phyloP scores from a whole-genome alignment of 2,797 vertebrate genomes.

The Artibeus lituratus region DNA sequence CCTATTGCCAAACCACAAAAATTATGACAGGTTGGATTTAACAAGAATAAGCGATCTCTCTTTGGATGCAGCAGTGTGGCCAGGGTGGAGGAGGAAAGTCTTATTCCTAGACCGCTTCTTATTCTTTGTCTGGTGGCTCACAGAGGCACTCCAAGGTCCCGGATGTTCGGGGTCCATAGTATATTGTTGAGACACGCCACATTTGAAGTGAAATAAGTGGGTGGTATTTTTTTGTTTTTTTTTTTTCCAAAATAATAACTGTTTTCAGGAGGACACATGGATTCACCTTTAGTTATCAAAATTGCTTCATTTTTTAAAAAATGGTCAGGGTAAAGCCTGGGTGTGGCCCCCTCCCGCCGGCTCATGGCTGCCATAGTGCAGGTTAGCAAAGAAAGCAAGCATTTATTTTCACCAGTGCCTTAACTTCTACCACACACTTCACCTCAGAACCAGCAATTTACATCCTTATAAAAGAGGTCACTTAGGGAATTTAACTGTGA shows the following conservation, averaged over 20 bases:
- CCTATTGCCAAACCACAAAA: background rate
- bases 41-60: background rate
- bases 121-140: background rate
- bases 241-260: background rate
- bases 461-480: conserved; percentile 70
- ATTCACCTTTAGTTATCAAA: conserved; percentile 19
- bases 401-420: conserved; percentile 68
- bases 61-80: background rate
- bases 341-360: background rate
- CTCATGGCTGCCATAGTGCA: conserved; percentile 24
- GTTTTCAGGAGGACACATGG: background rate
- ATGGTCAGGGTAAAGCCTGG: background rate
- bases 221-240: background rate
- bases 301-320: conserved; percentile 15
- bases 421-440: conserved; percentile 61
- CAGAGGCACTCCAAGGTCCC: background rate
- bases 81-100: background rate
- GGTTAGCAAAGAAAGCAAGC: conserved; percentile 58
- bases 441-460: conserved; percentile 73
- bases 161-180: background rate
- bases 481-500: conserved; percentile 62
- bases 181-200: background rate
- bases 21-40: background rate
- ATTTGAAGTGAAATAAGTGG: background rate
- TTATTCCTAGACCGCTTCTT: background rate